These are phyloP conservation scores for Thunnus thynnus DNA, from an alignment of 2,113 vertebrate species.

Conservation along the genomic window DNA sequence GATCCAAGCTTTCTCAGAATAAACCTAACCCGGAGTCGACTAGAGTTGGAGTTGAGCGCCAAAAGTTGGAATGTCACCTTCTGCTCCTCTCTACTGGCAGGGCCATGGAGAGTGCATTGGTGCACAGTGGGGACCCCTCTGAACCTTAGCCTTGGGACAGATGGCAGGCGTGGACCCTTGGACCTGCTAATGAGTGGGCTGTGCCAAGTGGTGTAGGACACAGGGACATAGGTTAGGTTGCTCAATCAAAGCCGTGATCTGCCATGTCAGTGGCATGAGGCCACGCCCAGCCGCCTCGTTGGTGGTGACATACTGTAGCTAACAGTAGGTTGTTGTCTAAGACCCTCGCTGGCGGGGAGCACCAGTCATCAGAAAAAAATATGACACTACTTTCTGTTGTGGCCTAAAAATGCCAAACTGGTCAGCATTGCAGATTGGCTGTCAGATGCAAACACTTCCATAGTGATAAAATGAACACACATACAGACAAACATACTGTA, in stretches of 20 bases:
- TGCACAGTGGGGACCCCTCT: constrained; percentile 52
- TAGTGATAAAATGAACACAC: no score
- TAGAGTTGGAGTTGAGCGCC: constrained; percentile 31
- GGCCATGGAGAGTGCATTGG: constrained; percentile 51
- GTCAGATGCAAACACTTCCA: no score
- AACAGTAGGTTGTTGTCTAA: not conserved
- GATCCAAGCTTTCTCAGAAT: constrained; percentile 52
- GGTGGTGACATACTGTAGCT: constrained; percentile 3
- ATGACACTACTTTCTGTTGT: not conserved
- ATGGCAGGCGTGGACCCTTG: constrained; percentile 72
- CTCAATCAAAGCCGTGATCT: constrained; percentile 58
- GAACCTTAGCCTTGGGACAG: constrained; percentile 76
- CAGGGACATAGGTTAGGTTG: constrained; percentile 56
- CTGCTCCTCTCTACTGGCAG: constrained; percentile 52
- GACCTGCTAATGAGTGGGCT: constrained; percentile 75
- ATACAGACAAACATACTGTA: no score
- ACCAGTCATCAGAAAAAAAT: not conserved
- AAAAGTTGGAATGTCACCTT: constrained; percentile 80
- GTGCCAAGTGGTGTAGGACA: constrained; percentile 74
- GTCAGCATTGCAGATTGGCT: not conserved
- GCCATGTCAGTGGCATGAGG: constrained; percentile 39
- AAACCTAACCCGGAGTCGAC: constrained; percentile 42
- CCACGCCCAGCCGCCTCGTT: constrained; percentile 51
- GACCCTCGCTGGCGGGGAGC: not conserved
- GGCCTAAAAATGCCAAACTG: constrained; percentile 10